phyloP scores from a whole-genome alignment of 2,113 vertebrate genomes.

The Pimephales promelas region DNA sequence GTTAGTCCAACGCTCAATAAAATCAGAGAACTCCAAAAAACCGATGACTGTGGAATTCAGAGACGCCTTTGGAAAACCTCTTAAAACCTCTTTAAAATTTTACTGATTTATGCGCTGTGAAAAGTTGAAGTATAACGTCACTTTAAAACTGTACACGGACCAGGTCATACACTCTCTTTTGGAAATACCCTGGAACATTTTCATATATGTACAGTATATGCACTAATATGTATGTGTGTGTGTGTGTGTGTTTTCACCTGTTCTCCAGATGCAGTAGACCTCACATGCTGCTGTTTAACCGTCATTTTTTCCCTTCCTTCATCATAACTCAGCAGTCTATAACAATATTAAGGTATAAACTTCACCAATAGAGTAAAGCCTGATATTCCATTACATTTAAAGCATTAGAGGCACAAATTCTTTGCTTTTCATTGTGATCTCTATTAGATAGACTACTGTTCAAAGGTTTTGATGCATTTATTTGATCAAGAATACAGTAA shows the following conservation, averaged over 20 bases:
- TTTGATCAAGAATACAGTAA: neutral
- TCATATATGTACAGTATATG: conserved; percentile 9
- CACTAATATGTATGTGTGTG: neutral
- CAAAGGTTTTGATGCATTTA: neutral
- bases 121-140: neutral
- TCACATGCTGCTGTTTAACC: conserved; percentile 23
- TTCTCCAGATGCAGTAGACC: conserved; percentile 28
- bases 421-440: neutral
- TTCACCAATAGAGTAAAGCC: neutral
- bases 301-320: neutral
- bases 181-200: too few species aligned
- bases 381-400: neutral
- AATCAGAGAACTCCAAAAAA: neutral
- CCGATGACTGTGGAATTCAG: neutral
- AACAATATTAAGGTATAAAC: conserved; percentile 40
- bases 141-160: neutral
- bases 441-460: neutral
- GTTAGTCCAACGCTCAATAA: neutral
- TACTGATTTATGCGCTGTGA: neutral
- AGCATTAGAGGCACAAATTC: neutral
- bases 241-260: conserved; percentile 39
- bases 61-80: neutral
- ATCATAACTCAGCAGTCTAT: conserved; percentile 23
- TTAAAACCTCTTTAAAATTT: neutral
- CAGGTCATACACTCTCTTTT: conserved; percentile 5